Percentiles rank a stretch among this genome's conserved stretches.
phyloP scores from a whole-genome alignment of 2,888 invertebrate species.

The Aleiodes testaceus region DNA sequence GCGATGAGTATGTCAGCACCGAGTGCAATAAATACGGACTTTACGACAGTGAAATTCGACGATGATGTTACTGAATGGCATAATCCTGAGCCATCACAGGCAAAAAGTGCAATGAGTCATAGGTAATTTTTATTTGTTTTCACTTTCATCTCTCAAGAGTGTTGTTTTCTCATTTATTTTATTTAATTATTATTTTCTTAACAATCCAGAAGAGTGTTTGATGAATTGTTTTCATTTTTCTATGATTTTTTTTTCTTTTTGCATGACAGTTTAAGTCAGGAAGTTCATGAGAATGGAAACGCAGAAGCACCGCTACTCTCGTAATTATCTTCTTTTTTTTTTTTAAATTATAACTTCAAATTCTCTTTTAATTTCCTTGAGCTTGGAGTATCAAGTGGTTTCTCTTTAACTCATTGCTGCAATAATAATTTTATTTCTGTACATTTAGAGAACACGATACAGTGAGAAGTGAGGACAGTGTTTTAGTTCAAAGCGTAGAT shows the following conservation, averaged over 20 bases:
- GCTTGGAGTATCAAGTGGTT: neutral
- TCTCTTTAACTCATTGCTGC: neutral
- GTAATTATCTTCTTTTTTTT: conserved; percentile 56
- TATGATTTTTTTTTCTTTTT: conserved; percentile 42
- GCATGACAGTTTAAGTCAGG: conserved; percentile 58
- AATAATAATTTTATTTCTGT: conserved; percentile 5
- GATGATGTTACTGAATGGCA: conserved; percentile 74
- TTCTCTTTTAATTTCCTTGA: neutral
- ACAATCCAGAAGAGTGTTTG: neutral
- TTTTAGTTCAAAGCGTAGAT: conserved; percentile 71
- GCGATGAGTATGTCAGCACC: conserved; percentile 90
- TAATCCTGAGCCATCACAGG: conserved; percentile 66
- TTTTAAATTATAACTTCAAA: neutral
- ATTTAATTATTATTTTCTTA: conserved; percentile 12
- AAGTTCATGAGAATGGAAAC: conserved; percentile 51
- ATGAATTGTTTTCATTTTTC: conserved; percentile 43
- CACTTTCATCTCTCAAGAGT: conserved; percentile 39
- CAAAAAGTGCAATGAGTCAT: conserved; percentile 68
- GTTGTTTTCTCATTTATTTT: neutral
- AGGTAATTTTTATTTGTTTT: conserved; percentile 57
- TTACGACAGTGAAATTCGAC: conserved; percentile 82
- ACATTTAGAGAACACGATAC: conserved; percentile 62
- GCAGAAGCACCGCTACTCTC: conserved; percentile 52
- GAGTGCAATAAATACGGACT: conserved; percentile 87
- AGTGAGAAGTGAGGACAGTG: conserved; percentile 73